Conservation (phyloP, 35 echinoderm and acorn worm genomes). For the Apostichopus californicus region DNA sequence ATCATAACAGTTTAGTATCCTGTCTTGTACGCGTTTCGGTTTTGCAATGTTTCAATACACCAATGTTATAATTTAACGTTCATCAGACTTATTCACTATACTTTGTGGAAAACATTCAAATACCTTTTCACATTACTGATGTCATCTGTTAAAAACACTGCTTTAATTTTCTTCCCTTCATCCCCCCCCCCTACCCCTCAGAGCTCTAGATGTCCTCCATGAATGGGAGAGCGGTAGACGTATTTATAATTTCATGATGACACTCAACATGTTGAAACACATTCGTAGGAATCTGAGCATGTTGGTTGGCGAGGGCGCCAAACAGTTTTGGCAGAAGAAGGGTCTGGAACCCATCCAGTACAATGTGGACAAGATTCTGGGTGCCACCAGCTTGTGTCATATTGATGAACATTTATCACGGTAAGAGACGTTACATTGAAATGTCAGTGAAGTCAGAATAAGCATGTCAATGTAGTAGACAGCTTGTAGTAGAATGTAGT, state of each 20-base stretch:
- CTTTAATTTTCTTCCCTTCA: no score
- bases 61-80: no score
- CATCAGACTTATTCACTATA: no score
- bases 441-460: no score
- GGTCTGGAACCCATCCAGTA: constrained; percentile 63
- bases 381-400: constrained; percentile 87
- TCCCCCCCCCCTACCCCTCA: neutral
- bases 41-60: no score
- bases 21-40: no score
- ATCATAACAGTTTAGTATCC: no score
- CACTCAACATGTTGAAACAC: constrained; percentile 72
- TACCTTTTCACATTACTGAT: no score
- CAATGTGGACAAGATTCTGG: constrained; percentile 83
- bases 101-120: no score
- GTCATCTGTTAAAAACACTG: no score
- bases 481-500: no score
- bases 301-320: constrained; percentile 83
- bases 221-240: constrained; percentile 86
- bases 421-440: constrained; percentile 33
- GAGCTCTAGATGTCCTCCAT: constrained; percentile 73
- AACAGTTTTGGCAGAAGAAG: constrained; percentile 65
- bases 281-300: constrained; percentile 80
- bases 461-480: no score
- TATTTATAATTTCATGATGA: constrained; percentile 93
- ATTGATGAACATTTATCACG: constrained; percentile 91